A percentile compares a stretch with the other conserved stretches of the same genome.
Evolutionary conservation across 1,140 invertebrate genomes (phyloP).

Genomic region (Bombus pascuorum): DNA sequence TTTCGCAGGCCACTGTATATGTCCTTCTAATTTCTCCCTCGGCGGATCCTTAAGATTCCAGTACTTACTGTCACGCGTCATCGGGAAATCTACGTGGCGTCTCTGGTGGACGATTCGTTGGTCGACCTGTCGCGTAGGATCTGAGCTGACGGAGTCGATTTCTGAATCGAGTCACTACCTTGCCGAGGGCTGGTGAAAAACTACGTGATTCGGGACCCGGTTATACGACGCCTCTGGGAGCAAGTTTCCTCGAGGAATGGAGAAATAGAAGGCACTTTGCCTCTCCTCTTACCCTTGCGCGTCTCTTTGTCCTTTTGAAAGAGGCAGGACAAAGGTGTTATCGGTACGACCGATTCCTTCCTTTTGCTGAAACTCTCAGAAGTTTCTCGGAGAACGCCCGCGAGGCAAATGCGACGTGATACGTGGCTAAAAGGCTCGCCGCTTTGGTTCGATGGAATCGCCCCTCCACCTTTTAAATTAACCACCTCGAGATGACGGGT

Average conservation of each 20-base stretch:
- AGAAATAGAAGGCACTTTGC: slow-evolving; percentile 31
- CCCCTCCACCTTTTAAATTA: not conserved
- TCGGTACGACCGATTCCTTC: slow-evolving; percentile 3
- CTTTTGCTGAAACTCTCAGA: not conserved
- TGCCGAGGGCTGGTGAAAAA: slow-evolving; percentile 14
- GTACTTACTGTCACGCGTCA: not conserved
- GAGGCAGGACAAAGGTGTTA: not conserved
- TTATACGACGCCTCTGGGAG: slow-evolving; percentile 30
- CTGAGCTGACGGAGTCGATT: not conserved
- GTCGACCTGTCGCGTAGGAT: not conserved
- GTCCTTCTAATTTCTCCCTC: not conserved
- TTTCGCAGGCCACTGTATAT: not conserved
- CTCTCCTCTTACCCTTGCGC: not conserved
- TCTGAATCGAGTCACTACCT: slow-evolving; percentile 9
- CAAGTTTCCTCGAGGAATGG: slow-evolving; percentile 18
- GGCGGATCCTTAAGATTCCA: not conserved
- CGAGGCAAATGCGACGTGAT: not conserved
- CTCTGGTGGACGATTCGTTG: slow-evolving; percentile 12
- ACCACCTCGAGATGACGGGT: not conserved
- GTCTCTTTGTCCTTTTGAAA: not conserved
- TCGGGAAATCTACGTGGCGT: not conserved
- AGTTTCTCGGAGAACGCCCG: slow-evolving; percentile 5
- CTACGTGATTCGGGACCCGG: not conserved
- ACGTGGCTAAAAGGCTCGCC: not conserved
- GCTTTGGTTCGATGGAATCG: not conserved